These are phyloP conservation scores for Anarrhichthys ocellatus DNA, from an alignment of 2,113 vertebrate species.

Conservation along the genomic window DNA sequence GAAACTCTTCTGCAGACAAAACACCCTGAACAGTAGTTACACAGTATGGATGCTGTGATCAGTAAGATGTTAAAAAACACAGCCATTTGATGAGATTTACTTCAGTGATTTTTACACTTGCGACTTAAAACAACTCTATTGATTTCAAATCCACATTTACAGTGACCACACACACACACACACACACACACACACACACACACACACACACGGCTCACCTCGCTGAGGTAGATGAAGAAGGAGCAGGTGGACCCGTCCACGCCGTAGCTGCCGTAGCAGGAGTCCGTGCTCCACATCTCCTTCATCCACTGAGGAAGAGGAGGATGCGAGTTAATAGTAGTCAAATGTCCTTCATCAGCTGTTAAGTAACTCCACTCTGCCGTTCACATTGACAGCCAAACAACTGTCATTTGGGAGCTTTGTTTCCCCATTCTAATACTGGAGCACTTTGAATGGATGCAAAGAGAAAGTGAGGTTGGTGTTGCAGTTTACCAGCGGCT, in stretches of 20 bases:
- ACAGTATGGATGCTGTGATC: background rate
- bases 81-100: no score
- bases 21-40: background rate
- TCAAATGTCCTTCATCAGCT: slow-evolving; percentile 1
- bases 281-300: slow-evolving; percentile 98
- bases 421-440: background rate
- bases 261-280: slow-evolving; percentile 93
- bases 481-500: background rate
- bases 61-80: background rate
- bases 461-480: slow-evolving; percentile 1
- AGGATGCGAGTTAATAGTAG: slow-evolving; percentile 3
- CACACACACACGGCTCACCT: slow-evolving; percentile 85
- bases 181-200: background rate
- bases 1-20: background rate
- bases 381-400: background rate
- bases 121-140: background rate
- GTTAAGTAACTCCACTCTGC: background rate
- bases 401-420: background rate
- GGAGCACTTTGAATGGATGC: background rate
- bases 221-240: slow-evolving; percentile 99
- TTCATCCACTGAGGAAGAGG: slow-evolving; percentile 93
- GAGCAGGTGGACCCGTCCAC: slow-evolving; percentile 97
- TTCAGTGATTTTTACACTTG: background rate
- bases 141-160: background rate
- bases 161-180: background rate